Base-by-base conservation (phyloP, 2,113 vertebrate species). In the Ceuthmochares aereus region DNA sequence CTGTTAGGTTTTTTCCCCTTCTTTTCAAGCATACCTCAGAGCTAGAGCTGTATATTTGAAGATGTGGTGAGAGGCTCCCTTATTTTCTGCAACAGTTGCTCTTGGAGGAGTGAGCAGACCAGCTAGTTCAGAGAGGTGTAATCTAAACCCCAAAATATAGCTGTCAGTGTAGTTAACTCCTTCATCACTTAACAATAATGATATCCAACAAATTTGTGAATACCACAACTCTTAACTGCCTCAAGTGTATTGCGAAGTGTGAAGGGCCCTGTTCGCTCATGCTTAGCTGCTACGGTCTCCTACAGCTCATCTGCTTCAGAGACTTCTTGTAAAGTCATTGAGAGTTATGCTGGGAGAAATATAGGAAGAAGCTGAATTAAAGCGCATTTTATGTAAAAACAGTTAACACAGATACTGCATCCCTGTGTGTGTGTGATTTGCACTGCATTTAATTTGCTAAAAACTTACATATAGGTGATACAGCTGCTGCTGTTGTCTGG, bases 11-110 rank as follows among this genome's bases (percentile, higher is more conserved):
- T n/a, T 42, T 21, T 6, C 17, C 16, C 64, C 34, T 85, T 68
- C 36, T 17, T 87, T 68, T 72, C 60, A 47, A 19, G 43, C 37
- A 19, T 22, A 30, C 34, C 21, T 83, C 12, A 51, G 34, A 66
- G 58, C 13, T 40, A 87, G 67, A 84, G 32, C 17, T 66, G 63
- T 22, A 11, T 73, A 15, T 45, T 55, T 2, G 10, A 43, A 34
- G 32, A 26, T 62, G 16, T 5, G 5, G 5, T 21, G 12, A 4
- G 6, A 9, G 14, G 7, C 4, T 88, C 32, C 58, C 0, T 0
- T n/a, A 6, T 42, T 87, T 67, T n/a, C 77, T 81, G 36, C 60
- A 23, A 7, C 2, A 12, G 40, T 58, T 84, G 23, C 12, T 89
- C 12, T 72, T 2, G 2, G 59, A 82, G n/a, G 10, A 30, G 20